phyloP scores from a whole-genome alignment of 1,140 invertebrate genomes.

The Drosophila baimaii region DNA sequence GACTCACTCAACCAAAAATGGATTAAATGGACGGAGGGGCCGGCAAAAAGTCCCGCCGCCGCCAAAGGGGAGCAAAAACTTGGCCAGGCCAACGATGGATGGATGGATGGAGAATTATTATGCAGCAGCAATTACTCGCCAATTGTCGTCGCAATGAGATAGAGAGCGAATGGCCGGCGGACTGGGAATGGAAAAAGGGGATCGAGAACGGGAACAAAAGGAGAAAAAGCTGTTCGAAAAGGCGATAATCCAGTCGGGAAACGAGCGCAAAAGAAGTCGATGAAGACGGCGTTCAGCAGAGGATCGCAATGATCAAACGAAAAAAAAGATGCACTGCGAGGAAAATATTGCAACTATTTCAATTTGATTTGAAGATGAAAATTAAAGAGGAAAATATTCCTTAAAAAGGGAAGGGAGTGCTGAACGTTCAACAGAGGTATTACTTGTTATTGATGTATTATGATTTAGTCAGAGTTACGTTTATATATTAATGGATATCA shows the following conservation, averaged over 20 bases:
- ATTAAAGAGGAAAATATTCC: neutral
- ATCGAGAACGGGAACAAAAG: slow-evolving; percentile 30
- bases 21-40: slow-evolving; percentile 65
- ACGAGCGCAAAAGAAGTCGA: slow-evolving; percentile 24
- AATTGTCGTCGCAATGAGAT: slow-evolving; percentile 69
- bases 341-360: neutral
- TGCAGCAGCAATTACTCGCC: slow-evolving; percentile 81
- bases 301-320: slow-evolving; percentile 54
- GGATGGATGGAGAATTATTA: slow-evolving; percentile 66
- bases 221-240: slow-evolving; percentile 70
- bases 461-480: too few species aligned
- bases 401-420: too few species aligned
- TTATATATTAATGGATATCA: too few species aligned
- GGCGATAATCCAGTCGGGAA: slow-evolving; percentile 69
- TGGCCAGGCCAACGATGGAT: slow-evolving; percentile 55
- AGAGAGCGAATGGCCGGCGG: slow-evolving; percentile 26
- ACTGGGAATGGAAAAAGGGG: slow-evolving; percentile 11
- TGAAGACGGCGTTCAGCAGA: slow-evolving; percentile 9
- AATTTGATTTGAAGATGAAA: neutral
- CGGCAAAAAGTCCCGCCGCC: slow-evolving; percentile 15
- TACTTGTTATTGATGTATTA: neutral
- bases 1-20: slow-evolving; percentile 65
- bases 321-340: slow-evolving; percentile 7
- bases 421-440: neutral
- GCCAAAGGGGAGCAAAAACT: slow-evolving; percentile 66